Percentiles rank a stretch among this genome's conserved stretches.
phyloP scores from a whole-genome alignment of 2,888 invertebrate species.

The Emmelina monodactyla region DNA sequence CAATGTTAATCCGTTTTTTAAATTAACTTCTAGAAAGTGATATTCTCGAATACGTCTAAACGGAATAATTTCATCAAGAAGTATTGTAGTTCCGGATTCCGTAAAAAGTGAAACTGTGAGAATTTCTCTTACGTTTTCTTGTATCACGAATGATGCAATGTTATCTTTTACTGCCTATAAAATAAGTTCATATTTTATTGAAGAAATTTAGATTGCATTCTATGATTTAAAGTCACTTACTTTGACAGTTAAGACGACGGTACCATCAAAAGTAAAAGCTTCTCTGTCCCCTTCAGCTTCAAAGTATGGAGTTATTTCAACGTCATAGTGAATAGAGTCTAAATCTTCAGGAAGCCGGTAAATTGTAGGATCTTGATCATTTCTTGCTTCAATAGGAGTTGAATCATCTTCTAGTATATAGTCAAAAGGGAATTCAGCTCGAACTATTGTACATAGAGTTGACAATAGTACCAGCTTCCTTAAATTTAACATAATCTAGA shows the following conservation, averaged over 20 bases:
- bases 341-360: slow-evolving; percentile 51
- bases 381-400: slow-evolving; percentile 10
- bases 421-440: slow-evolving; percentile 37
- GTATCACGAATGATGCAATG: slow-evolving; percentile 30
- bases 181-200: slow-evolving; percentile 2
- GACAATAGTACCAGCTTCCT: slow-evolving; percentile 24
- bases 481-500: slow-evolving; percentile 26
- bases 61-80: slow-evolving; percentile 20
- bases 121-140: slow-evolving; percentile 44
- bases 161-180: slow-evolving; percentile 31
- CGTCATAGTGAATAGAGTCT: slow-evolving; percentile 55
- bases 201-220: too few relatives aligned
- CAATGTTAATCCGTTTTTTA: slow-evolving; percentile 28
- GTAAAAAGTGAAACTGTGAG: slow-evolving; percentile 23
- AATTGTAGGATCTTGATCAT: slow-evolving; percentile 19
- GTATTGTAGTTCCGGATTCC: slow-evolving; percentile 18
- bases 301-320: slow-evolving; percentile 63
- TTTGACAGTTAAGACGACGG: slow-evolving; percentile 35
- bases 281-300: slow-evolving; percentile 28
- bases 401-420: slow-evolving; percentile 20
- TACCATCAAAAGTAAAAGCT: slow-evolving; percentile 54
- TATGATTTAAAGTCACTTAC: slow-evolving; percentile 27
- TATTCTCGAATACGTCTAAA: slow-evolving; percentile 31
- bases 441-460: slow-evolving; percentile 25
- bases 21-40: slow-evolving; percentile 41